A percentile compares a stretch with the other conserved stretches of the same genome.
These are phyloP conservation scores for Anomalospiza imberbis DNA, from an alignment of 2,797 vertebrate genomes.

Conservation along the genomic window DNA sequence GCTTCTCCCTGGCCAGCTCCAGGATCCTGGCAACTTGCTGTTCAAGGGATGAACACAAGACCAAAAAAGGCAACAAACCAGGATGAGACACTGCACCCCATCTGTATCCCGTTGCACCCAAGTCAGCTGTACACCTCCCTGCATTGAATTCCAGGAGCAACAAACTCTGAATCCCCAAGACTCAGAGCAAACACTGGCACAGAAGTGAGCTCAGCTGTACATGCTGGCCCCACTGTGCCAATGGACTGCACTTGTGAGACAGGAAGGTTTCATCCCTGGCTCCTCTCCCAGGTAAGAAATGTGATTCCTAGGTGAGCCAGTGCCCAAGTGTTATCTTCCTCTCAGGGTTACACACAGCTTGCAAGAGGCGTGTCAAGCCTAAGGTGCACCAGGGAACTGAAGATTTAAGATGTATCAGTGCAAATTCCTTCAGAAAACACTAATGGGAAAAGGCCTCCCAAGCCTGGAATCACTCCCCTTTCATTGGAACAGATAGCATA, in stretches of 20 bases:
- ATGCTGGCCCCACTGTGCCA: background rate
- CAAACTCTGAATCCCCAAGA: background rate
- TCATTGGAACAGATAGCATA: background rate
- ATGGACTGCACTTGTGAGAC: background rate
- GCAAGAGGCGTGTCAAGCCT: background rate
- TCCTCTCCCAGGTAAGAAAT: background rate
- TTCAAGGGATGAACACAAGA: background rate
- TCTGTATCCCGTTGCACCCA: background rate
- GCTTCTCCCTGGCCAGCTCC: slow-evolving; percentile 88
- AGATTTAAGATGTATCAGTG: background rate
- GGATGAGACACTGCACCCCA: background rate
- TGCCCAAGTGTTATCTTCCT: background rate
- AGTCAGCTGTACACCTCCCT: background rate
- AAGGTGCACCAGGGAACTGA: background rate
- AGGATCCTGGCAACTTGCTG: slow-evolving; percentile 88
- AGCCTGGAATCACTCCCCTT: background rate
- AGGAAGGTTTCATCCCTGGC: background rate
- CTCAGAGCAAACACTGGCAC: background rate
- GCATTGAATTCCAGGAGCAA: background rate
- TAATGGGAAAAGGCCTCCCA: background rate
- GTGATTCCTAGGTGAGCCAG: background rate
- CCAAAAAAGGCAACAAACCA: background rate
- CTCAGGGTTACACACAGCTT: background rate
- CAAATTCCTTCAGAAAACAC: background rate
- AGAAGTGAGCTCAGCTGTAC: background rate